Percentiles rank a stretch among this genome's conserved stretches.
Evolutionary conservation across 2,113 vertebrate species (phyloP).

Genomic region (Tragelaphus imberbis): DNA sequence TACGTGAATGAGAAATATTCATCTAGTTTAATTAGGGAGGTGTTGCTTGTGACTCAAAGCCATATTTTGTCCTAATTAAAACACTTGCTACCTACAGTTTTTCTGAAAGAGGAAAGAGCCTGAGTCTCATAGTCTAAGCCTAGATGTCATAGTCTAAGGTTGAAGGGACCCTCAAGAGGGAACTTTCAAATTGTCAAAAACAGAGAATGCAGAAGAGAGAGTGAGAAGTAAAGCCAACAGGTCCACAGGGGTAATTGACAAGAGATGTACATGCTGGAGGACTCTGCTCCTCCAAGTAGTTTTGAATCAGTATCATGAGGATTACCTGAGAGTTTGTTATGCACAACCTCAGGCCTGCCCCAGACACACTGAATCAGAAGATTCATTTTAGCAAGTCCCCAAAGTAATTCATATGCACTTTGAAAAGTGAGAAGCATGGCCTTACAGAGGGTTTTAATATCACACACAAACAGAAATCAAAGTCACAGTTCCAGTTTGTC

Average conservation of each 20-base stretch:
- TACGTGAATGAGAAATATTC: background rate
- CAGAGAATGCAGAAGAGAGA: background rate
- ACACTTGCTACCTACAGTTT: background rate
- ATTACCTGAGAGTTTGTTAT: background rate
- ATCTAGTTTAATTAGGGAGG: background rate
- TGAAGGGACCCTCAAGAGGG: background rate
- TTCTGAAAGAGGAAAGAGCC: background rate
- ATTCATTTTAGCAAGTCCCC: background rate
- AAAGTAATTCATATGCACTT: background rate
- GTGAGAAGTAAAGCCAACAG: background rate
- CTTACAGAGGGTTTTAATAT: background rate
- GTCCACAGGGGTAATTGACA: background rate
- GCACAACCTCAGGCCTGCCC: background rate
- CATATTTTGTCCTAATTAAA: background rate
- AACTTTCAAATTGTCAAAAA: background rate
- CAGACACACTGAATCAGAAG: background rate
- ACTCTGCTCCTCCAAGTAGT: background rate
- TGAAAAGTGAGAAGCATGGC: background rate
- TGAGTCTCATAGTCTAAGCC: background rate
- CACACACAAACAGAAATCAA: background rate
- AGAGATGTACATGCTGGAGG: background rate
- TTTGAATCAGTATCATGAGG: background rate
- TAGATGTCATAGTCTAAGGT: background rate
- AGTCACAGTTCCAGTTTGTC: background rate
- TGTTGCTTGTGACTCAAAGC: background rate